Evolutionary conservation across 2,888 invertebrate genomes (phyloP), one percentile per base, ranked within the genome.

Genomic region (Euzetes globulus): DNA sequence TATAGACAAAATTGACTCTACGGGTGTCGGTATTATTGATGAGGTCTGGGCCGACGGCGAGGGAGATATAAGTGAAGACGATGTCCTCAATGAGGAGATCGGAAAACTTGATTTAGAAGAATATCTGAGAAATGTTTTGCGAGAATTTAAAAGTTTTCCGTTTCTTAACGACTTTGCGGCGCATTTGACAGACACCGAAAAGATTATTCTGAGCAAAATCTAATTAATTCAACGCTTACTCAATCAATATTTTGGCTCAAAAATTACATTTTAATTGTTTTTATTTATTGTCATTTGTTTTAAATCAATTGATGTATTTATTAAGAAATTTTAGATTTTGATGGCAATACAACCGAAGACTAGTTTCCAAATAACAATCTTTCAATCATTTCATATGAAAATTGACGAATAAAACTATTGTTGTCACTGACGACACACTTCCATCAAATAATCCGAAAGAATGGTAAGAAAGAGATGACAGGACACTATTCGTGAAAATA

Each of bases 171-270:
- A 76, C 25, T 76, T 76, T 65, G 58, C 71, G 15, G 55, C 72
- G 13, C 76, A 76, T 70, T 41, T 76, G n/a, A 76, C 68, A 3
- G 68, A 75, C 17, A 65, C 65, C 22, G 76, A 76, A 45, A 55
- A 45, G 29, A 52, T 60, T 25, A 71, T 75, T 55, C 27, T 75
- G 4, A 58, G 45, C 19, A 75, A 75, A 72, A 70, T 70, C 25
- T 70, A 25, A 68, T 11, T 7, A 68, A 65, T 27, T 5, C 7
- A 19, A 25, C 13, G 22, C 25, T 25, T 58, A 5, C 11, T 22
- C 55, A 55, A 55, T 7, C 25, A 19, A 55, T 55, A 17, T 25
- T n/a, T 22, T 58, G 17, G 13, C 25, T 27, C 25, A 50, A 50
- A 50, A 15, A 22, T 22, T 58, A 19, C n/a, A 17, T 55, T 55